Percentiles rank a stretch among this genome's conserved stretches.
Evolutionary conservation across 2,797 vertebrate genomes (phyloP).

Genomic region (Myoxocephalus aenaeus): DNA sequence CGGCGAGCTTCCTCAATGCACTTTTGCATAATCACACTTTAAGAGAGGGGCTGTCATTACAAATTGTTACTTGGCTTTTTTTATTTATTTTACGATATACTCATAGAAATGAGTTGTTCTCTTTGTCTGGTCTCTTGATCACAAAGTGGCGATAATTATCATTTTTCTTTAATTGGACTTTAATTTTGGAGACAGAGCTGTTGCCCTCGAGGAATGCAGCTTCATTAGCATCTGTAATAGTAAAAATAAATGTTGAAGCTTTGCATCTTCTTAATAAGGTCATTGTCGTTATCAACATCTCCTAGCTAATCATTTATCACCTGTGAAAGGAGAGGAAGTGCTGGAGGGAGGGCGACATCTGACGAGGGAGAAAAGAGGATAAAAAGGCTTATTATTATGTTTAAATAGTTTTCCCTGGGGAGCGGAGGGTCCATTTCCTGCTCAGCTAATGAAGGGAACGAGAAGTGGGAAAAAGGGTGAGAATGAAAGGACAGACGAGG

Average conservation of each 20-base stretch:
- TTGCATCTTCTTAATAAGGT: slow-evolving; percentile 48
- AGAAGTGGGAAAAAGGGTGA: not conserved
- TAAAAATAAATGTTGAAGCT: slow-evolving; percentile 34
- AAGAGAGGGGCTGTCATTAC: slow-evolving; percentile 15
- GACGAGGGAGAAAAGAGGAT: slow-evolving; percentile 19
- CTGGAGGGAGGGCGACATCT: slow-evolving; percentile 18
- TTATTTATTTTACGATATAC: slow-evolving; percentile 13
- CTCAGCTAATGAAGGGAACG: slow-evolving; percentile 45
- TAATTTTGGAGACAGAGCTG: slow-evolving; percentile 12
- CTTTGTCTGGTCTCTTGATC: slow-evolving; percentile 15
- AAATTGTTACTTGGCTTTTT: slow-evolving; percentile 4
- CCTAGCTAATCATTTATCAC: slow-evolving; percentile 39
- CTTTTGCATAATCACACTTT: slow-evolving; percentile 41
- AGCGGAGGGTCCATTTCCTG: slow-evolving; percentile 43
- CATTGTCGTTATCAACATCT: slow-evolving; percentile 36
- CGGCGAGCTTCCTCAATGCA: slow-evolving; percentile 10
- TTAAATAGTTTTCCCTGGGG: slow-evolving; percentile 60
- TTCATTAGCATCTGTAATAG: slow-evolving; percentile 40
- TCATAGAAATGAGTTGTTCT: not conserved
- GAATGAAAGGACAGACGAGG: not conserved
- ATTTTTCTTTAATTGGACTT: slow-evolving; percentile 41
- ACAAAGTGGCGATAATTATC: slow-evolving; percentile 30
- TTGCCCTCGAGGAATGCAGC: slow-evolving; percentile 17
- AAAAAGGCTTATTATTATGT: slow-evolving; percentile 53
- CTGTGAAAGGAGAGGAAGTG: slow-evolving; percentile 39